Evolutionary conservation across 2,113 vertebrate species (phyloP), one percentile per base, ranked within the genome.

Genomic region (Chaetorhynchus papuensis): DNA sequence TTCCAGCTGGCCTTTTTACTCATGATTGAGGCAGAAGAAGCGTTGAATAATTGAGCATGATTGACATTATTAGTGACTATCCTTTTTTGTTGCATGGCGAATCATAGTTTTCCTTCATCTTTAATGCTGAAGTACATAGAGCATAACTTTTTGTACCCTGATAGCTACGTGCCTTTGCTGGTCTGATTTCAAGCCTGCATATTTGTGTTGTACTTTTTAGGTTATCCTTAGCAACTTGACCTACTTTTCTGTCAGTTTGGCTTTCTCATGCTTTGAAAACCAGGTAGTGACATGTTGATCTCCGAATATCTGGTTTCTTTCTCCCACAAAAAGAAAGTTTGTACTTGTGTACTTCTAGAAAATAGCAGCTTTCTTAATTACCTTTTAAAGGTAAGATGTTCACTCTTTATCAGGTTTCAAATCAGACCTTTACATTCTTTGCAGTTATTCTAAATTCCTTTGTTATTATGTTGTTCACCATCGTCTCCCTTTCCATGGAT

Each of bases 281-380:
- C 10, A 61, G 9, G 10, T 88, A 44, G 4, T n/a, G 22, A 1
- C 2, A 0, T 10, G 7, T 26, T 53, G 19, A 5, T 57, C 14
- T 81, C 35, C 22, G 52, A 87, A 70, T 28, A 70, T 4, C 10
- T 15, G 35, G 3, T 49, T 28, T 41, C 26, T n/a, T 82, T 74
- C 21, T 84, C 11, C 7, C 31, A 31, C 8, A 44, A 33, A 87
- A 77, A 13, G 1, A 21, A 26, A 47, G 2, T n/a, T 87, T 64
- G 1, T 72, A 5, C 15, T 70, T 24, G 6, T 52, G 27, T 26
- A 52, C 15, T 31, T 84, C 44, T 8, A 69, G 15, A 69, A 92
- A 81, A 10, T 8, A 81, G 15, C 7, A 52, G 7, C 4, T 85
- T 74, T 39, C 20, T 37, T 44, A 78, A 37, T 44, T 70, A 52